Base-by-base conservation (phyloP, 2,113 vertebrate species). In the Hystrix brachyura region DNA sequence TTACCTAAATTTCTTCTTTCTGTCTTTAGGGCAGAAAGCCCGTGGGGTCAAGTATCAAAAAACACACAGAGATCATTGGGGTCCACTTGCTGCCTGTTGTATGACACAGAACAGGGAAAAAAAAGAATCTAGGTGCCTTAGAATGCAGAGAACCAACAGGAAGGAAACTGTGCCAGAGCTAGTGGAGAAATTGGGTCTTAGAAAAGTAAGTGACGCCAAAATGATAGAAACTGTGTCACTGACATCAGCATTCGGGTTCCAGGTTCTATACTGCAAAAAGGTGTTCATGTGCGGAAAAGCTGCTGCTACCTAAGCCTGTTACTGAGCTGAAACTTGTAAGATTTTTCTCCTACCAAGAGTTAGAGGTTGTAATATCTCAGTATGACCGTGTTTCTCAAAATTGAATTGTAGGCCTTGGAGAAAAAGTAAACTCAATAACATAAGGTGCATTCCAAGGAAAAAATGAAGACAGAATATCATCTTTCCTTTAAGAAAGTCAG, bases 121-220 rank as follows among this genome's bases (percentile, higher is more conserved):
- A 57, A 55, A 51, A 69, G 14, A 92, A 71, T 69, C 46, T 13
- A 19, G 34, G 29, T 17, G 7, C 29, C 38, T 78, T 62, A 51
- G 19, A 74, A 59, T 94, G 17, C 53, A 90, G 34, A 88, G 7
- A 7, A 57, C 79, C 57, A 89, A 57, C 32, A 90, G n/a, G 64
- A 88, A 67, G 23, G 43, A 84, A 71, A 64, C 72, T 87, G 27
- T 65, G 43, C 67, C 81, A 48, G 34, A 69, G 29, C 48, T 93
- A 71, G 32, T 34, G 84, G 10, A 84, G 78, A 93, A 91, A 79
- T 43, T 81, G 34, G 51, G 12, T 67, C 34, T 93, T 78, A 55
- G 62, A 87, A 94, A 87, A 96, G 79, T 88, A 85, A 88, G 85
- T 72, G 43, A 95, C 91, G 34, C 23, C 71, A 62, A 76, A 48